A percentile compares a stretch with the other conserved stretches of the same genome.
Evolutionary conservation across 2,888 invertebrate genomes (phyloP).

Genomic region (Eupithecia subumbrata): DNA sequence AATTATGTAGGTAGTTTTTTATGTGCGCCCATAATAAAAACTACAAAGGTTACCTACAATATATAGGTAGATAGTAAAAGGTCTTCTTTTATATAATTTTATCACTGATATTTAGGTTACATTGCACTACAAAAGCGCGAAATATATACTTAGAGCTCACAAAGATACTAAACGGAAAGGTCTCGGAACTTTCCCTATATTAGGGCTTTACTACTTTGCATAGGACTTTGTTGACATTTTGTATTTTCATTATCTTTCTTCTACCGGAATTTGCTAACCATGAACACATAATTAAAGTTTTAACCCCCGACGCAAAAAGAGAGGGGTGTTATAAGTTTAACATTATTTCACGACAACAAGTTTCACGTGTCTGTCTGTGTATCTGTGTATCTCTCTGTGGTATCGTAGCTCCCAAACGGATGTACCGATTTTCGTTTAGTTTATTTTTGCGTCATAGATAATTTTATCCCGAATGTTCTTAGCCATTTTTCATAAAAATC

Average conservation of each 20-base stretch:
- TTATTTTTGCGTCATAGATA: no score
- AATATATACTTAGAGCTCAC: neutral
- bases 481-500: no score
- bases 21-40: neutral
- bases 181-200: neutral
- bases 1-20: neutral
- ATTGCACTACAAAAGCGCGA: neutral
- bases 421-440: no score
- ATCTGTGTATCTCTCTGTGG: no score
- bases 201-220: neutral
- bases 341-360: no score
- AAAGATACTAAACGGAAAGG: neutral
- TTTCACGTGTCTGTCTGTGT: no score
- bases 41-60: neutral
- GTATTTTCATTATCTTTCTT: neutral
- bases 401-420: no score
- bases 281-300: no score
- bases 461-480: no score
- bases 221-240: neutral
- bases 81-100: neutral
- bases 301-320: no score
- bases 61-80: neutral
- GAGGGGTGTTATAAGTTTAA: no score
- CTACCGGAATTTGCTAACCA: neutral
- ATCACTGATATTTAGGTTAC: neutral